Conservation (phyloP, 2,797 vertebrate genomes). For the Clarias platycephalus region DNA sequence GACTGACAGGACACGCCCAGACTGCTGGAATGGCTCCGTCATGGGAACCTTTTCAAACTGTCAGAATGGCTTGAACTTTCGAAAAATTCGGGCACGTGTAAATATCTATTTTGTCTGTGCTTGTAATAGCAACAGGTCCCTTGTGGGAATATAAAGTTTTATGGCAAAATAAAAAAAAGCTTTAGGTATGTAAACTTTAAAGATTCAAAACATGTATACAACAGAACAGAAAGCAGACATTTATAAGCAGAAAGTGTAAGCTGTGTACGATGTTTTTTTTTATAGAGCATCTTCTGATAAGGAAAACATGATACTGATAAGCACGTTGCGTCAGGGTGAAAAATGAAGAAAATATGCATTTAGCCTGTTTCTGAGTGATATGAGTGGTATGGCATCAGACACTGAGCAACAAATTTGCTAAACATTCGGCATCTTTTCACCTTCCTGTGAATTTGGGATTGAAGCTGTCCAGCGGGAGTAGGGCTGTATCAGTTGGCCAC, state of each 20-base stretch:
- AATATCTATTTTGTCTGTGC: constrained; percentile 49
- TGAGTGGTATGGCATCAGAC: constrained; percentile 30
- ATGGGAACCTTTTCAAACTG: constrained; percentile 75
- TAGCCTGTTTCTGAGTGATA: constrained; percentile 32
- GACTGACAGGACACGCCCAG: constrained; percentile 69
- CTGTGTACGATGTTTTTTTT: neutral
- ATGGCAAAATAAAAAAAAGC: constrained; percentile 41
- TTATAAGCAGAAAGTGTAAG: neutral
- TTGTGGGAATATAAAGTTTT: constrained; percentile 46
- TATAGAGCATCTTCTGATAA: constrained; percentile 8
- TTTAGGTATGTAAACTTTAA: constrained; percentile 6
- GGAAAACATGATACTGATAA: constrained; percentile 39
- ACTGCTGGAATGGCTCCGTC: constrained; percentile 67
- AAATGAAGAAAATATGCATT: constrained; percentile 18
- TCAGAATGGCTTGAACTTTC: constrained; percentile 67
- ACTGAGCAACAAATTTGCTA: constrained; percentile 18
- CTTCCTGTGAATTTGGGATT: constrained; percentile 68
- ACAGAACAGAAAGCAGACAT: neutral
- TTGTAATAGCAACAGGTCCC: constrained; percentile 56
- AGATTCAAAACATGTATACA: neutral
- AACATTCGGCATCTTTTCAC: constrained; percentile 57
- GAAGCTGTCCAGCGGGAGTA: constrained; percentile 67
- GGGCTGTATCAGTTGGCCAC: constrained; percentile 71
- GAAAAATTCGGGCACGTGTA: constrained; percentile 48
- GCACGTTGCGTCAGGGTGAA: constrained; percentile 35